These are phyloP conservation scores for Aquatica leii DNA, from an alignment of 2,888 invertebrate genomes.

Conservation along the genomic window DNA sequence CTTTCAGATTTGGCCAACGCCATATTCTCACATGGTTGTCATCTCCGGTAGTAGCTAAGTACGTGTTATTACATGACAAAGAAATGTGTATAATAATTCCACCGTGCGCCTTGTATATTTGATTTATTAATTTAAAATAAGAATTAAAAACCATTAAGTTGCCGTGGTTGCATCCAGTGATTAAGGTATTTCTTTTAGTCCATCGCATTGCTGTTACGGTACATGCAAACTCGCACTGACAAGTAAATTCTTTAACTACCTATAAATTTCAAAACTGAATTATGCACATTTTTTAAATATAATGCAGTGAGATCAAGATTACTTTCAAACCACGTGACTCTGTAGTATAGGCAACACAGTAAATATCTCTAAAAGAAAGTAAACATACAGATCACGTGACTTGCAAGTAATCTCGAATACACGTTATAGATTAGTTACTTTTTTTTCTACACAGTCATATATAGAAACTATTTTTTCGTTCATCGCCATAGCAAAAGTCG, in stretches of 20 bases:
- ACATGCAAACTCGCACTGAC: not conserved
- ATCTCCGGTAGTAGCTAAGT: constrained; percentile 6
- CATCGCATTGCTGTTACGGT: not conserved
- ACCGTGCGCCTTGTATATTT: not conserved
- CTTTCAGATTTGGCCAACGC: constrained; percentile 7
- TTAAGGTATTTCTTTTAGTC: not conserved
- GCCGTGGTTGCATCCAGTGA: constrained; percentile 9
- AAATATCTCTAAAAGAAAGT: not conserved
- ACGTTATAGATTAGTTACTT: no score
- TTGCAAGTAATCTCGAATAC: no score
- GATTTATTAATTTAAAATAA: not conserved
- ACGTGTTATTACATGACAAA: constrained; percentile 2
- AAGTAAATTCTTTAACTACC: not conserved
- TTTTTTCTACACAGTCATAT: constrained; percentile 37
- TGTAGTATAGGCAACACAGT: no score
- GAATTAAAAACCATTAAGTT: not conserved
- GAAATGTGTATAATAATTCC: constrained; percentile 2
- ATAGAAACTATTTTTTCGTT: constrained; percentile 28
- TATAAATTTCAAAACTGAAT: not conserved
- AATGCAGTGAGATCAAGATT: no score
- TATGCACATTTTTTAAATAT: not conserved
- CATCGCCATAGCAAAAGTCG: constrained; percentile 36
- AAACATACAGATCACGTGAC: no score
- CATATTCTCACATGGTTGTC: constrained; percentile 11
- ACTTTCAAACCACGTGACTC: no score